Evolutionary conservation across 1,140 invertebrate species (phyloP), one percentile per base, ranked within the genome.

Genomic region (Ylistrum balloti): DNA sequence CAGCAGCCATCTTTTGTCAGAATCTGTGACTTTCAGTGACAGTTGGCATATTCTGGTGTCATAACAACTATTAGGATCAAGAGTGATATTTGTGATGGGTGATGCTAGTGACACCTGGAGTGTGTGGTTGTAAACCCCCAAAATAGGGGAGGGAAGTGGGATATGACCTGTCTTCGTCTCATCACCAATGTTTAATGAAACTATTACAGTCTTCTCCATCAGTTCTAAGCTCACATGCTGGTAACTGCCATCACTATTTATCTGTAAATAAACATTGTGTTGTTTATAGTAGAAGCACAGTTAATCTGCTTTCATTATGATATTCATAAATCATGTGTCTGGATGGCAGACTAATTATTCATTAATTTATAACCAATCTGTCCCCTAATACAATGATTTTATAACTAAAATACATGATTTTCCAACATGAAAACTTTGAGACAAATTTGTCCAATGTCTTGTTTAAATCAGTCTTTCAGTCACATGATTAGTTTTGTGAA

Each of bases 1-100:
- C 56, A 74, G 56, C 56, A 74, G 56, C 56, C 56, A 74, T 74
- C n/a, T 74, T 74, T n/a, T 74, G n/a, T 74, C 56, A 0, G n/a
- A 74, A 22, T 74, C 56, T 28, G 56, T 74, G 28, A 74, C 56
- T 28, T 74, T 74, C 56, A 74, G 17, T 74, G 56, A 74, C n/a
- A 74, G 56, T n/a, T 74, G 56, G 22, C 56, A 74, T n/a, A n/a
- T 74, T 74, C 20, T n/a, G 5, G 56, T 74, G n/a, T 74, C 56
- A 74, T 74, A n/a, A 17, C 56, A 74, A 74, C 56, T 74, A 28
- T 28, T 28, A n/a, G 56, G 56, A 11, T 74, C 56, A 9, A 74
- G 56, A 5, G 56, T 74, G 56, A 74, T 74, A n/a, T 74, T 74
- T 22, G 56, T 74, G 11, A 74, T 28, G 1, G 56, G 56, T 3